Conservation (phyloP, 2,797 vertebrate genomes). For the Poeciliopsis turneri region DNA sequence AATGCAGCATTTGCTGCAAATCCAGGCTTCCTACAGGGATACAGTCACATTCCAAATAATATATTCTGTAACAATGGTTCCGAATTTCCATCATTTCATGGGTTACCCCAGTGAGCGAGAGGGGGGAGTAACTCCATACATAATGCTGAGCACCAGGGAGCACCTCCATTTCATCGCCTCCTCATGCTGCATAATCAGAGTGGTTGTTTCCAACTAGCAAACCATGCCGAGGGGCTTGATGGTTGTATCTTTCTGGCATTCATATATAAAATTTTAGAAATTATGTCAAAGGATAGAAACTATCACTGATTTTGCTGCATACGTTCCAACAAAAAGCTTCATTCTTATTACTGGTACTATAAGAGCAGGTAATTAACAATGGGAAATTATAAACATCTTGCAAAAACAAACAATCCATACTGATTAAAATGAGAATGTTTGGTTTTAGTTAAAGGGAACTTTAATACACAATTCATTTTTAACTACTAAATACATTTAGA, state of each 20-base stretch:
- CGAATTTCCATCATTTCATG: constrained; percentile 65
- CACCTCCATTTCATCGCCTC: constrained; percentile 51
- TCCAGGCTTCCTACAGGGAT: constrained; percentile 65
- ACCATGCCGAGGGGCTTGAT: constrained; percentile 11
- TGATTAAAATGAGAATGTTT: neutral
- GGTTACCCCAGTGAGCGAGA: constrained; percentile 42
- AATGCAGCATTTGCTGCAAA: constrained; percentile 69
- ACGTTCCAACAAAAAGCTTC: constrained; percentile 34
- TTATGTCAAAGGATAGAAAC: constrained; percentile 31
- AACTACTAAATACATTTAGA: neutral
- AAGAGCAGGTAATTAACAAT: constrained; percentile 46
- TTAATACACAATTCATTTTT: neutral
- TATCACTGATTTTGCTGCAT: constrained; percentile 25
- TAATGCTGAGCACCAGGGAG: constrained; percentile 48
- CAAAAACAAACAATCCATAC: neutral
- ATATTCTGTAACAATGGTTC: constrained; percentile 67
- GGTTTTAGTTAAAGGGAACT: neutral
- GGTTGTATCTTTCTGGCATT: constrained; percentile 37
- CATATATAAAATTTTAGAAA: constrained; percentile 48
- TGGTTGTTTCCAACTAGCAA: constrained; percentile 51
- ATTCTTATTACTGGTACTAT: constrained; percentile 28
- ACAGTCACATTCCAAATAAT: constrained; percentile 49
- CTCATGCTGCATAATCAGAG: constrained; percentile 58
- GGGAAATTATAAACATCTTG: constrained; percentile 5
- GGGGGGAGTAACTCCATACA: constrained; percentile 37